Evolutionary conservation across 2,113 vertebrate species (phyloP).

Genomic region (Astatoreochromis straeleni): DNA sequence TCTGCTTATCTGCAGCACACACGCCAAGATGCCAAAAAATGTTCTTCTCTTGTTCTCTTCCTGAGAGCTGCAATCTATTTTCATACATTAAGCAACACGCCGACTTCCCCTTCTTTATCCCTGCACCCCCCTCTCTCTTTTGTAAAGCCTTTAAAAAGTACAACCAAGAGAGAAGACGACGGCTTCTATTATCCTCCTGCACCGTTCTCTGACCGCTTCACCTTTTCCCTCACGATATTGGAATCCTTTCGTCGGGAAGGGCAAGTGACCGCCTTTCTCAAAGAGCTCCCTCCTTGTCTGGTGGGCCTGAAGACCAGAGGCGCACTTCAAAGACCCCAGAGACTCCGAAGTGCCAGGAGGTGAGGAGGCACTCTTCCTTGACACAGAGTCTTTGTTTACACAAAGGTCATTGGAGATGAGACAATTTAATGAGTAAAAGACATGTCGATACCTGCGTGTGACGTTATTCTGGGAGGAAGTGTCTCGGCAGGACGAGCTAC

Average conservation of each 20-base stretch:
- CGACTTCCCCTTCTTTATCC: not conserved
- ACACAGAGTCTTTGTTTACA: not conserved
- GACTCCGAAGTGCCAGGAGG: not conserved
- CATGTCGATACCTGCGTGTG: not conserved
- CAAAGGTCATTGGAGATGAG: conserved; percentile 10
- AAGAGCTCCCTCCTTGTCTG: conserved; percentile 1
- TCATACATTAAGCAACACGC: not conserved
- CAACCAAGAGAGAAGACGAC: conserved; percentile 3
- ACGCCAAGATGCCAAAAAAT: not conserved
- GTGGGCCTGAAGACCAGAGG: not conserved
- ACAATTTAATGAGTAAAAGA: conserved; percentile 37
- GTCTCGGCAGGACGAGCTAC: not conserved
- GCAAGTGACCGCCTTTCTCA: not conserved
- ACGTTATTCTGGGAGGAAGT: not conserved
- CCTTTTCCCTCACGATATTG: not conserved
- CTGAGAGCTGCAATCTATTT: conserved; percentile 1
- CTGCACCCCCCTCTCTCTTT: not conserved
- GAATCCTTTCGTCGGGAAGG: not conserved
- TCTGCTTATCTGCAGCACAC: not conserved
- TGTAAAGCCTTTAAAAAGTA: conserved; percentile 14
- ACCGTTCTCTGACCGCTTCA: not conserved
- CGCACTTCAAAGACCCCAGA: conserved; percentile 26
- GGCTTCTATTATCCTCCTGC: not conserved
- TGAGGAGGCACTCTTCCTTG: not conserved
- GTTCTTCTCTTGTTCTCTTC: not conserved